Evolutionary conservation across 2,113 vertebrate species (phyloP).

Genomic region (Eclectus roratus): DNA sequence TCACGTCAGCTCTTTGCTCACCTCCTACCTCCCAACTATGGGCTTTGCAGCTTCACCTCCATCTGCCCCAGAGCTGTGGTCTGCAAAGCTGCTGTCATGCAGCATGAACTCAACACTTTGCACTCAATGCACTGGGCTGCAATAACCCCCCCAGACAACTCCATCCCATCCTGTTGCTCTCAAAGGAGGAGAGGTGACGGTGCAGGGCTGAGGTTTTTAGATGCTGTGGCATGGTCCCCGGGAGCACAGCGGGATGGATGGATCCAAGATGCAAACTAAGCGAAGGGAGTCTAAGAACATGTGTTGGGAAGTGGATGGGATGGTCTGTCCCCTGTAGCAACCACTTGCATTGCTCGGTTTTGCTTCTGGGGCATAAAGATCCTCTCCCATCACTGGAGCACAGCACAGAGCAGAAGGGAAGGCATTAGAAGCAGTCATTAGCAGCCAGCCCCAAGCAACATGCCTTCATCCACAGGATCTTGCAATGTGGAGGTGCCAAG

Average conservation of each 20-base stretch:
- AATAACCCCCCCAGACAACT: accelerated
- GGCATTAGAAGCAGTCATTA: background rate
- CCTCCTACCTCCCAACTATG: background rate
- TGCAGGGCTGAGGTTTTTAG: background rate
- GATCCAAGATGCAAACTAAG: accelerated
- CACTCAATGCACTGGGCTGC: background rate
- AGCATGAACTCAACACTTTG: accelerated
- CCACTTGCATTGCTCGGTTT: background rate
- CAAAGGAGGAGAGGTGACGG: accelerated
- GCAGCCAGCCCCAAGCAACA: background rate
- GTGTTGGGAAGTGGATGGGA: background rate
- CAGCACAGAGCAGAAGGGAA: background rate
- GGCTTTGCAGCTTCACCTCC: background rate
- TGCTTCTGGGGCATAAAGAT: background rate
- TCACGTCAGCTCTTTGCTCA: background rate
- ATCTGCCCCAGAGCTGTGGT: background rate
- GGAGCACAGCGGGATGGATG: background rate
- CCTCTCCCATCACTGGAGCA: background rate
- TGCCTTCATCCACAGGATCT: background rate
- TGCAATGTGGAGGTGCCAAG: accelerated
- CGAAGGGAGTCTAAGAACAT: background rate
- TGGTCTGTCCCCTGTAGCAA: background rate
- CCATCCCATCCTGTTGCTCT: background rate
- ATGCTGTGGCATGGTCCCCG: no score
- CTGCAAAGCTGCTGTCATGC: background rate